A percentile compares a stretch with the other conserved stretches of the same genome.
phyloP scores from a whole-genome alignment of 2,797 vertebrate genomes.

The Epinephelus awoara region DNA sequence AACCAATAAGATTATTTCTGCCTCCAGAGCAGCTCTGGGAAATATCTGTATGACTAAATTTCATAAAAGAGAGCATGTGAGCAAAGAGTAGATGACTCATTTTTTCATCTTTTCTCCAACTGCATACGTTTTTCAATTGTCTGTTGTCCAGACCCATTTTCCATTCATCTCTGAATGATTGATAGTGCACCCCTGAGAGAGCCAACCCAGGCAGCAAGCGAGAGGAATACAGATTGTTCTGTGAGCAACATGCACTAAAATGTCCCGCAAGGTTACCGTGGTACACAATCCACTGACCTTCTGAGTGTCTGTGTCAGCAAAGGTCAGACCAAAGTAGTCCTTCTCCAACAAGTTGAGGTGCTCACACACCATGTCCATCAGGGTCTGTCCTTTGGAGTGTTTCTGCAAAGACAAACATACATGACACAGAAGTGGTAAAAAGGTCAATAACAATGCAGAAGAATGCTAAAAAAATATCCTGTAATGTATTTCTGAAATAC shows the following conservation, averaged over 20 bases:
- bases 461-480: slow-evolving; percentile 2
- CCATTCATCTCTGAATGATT: slow-evolving; percentile 62
- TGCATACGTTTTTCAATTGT: slow-evolving; percentile 44
- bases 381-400: slow-evolving; percentile 93
- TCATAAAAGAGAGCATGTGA: not conserved
- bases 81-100: slow-evolving; percentile 29
- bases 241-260: slow-evolving; percentile 32
- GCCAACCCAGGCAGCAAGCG: slow-evolving; percentile 19
- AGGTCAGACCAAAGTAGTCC: slow-evolving; percentile 96
- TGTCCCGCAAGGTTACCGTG: not conserved
- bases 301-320: slow-evolving; percentile 95
- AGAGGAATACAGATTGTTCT: slow-evolving; percentile 63
- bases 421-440: slow-evolving; percentile 25
- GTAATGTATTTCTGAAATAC: not conserved
- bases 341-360: slow-evolving; percentile 98
- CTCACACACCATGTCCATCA: slow-evolving; percentile 94
- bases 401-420: slow-evolving; percentile 87
- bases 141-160: slow-evolving; percentile 48
- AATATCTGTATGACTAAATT: slow-evolving; percentile 39
- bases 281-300: slow-evolving; percentile 88
- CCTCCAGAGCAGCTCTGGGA: slow-evolving; percentile 9
- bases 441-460: slow-evolving; percentile 12
- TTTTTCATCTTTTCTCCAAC: slow-evolving; percentile 35
- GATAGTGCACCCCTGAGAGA: slow-evolving; percentile 36
- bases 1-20: slow-evolving; percentile 32